phyloP scores from a whole-genome alignment of 1,140 invertebrate genomes.

The Oscheius sp. region DNA sequence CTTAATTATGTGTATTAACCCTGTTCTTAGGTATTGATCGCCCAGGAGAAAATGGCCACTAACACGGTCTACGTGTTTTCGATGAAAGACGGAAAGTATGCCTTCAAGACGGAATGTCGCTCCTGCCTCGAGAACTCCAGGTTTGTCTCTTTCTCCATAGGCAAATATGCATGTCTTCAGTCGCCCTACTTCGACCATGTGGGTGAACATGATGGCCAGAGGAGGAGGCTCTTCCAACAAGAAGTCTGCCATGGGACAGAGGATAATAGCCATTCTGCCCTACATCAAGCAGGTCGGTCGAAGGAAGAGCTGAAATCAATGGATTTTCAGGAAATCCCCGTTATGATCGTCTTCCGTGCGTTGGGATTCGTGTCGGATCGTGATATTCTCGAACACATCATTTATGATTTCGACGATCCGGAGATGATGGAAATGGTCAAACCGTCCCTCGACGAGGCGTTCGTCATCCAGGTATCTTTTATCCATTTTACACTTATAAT shows the following conservation, averaged over 20 bases:
- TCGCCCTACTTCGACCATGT: conserved; percentile 89
- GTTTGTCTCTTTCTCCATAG: neutral
- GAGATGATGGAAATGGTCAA: conserved; percentile 99
- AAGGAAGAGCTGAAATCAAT: too few relatives aligned
- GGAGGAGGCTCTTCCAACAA: conserved; percentile 72
- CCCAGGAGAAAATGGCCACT: conserved; percentile 99
- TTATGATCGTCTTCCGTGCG: conserved; percentile 95
- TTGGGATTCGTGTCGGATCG: conserved; percentile 96
- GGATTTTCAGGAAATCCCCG: conserved; percentile 81
- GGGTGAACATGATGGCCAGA: conserved; percentile 98
- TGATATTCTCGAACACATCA: conserved; percentile 97
- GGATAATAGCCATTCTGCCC: conserved; percentile 93
- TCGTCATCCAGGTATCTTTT: conserved; percentile 73
- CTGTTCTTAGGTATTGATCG: conserved; percentile 72
- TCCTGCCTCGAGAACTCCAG: conserved; percentile 87
- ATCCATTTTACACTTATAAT: neutral
- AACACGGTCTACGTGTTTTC: conserved; percentile 99
- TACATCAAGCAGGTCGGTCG: conserved; percentile 79
- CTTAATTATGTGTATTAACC: neutral
- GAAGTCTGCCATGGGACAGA: conserved; percentile 94
- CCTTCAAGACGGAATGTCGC: conserved; percentile 90
- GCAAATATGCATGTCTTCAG: conserved; percentile 60
- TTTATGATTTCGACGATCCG: conserved; percentile 94
- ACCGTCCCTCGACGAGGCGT: conserved; percentile 95
- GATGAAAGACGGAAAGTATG: conserved; percentile 91